Base-by-base conservation (phyloP, 2,113 vertebrate species). In the Willisornis vidua region DNA sequence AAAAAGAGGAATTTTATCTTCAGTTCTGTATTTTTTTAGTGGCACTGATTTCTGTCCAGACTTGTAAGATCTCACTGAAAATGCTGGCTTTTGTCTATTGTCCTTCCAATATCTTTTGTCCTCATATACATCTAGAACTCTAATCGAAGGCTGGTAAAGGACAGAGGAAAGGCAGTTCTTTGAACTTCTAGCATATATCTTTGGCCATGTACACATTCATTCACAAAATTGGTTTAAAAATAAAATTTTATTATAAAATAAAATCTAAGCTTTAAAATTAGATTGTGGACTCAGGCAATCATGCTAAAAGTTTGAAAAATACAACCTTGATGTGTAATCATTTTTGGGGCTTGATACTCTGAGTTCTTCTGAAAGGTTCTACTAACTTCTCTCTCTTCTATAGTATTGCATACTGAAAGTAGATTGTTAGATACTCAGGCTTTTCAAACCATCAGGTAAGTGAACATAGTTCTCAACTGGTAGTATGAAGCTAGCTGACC, bases 141-240 rank as follows among this genome's bases (percentile, higher is more conserved):
- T 67, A 75, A 72, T 1, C 75, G 39, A 71, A 72, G 35, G 17
- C 51, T 77, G 35, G 25, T 37, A 43, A 65, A 61, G 14, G 48
- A 35, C 24, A 63, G 49, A 43, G 19, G 62, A 84, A 63, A 87
- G 46, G 7, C 24, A 62, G 3, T 9, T 1, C n/a, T 62, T 70
- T 55, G n/a, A 75, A 65, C 6, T 57, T 75, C 14, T 0, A 83
- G 35, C 6, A 72, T 29, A 39, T 15, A 43, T 33, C 33, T 87
- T 51, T 82, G 39, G 12, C 35, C 14, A 25, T 0, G 0, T 48
- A 23, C 4, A 9, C 12, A 22, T 52, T 45, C 3, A 52, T 66
- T 87, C 31, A 33, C 20, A 45, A 59, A 80, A 39, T 45, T 29
- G 7, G 65, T 73, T 54, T 39, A 28, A 43, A 59, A 68, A 33